phyloP scores from a whole-genome alignment of 2,888 invertebrate species.

The Eucriotettix oculatus region DNA sequence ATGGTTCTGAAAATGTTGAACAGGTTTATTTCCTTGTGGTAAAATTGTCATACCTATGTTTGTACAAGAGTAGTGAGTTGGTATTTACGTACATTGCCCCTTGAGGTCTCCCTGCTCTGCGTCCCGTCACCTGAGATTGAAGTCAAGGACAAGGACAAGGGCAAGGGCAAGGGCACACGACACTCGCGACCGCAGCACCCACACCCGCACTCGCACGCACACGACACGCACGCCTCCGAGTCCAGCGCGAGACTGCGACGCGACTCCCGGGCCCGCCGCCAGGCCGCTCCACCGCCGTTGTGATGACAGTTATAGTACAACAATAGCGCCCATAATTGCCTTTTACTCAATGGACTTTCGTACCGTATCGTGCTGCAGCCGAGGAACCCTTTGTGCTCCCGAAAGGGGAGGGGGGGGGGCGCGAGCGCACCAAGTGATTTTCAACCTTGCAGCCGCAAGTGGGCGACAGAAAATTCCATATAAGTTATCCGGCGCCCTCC shows the following conservation, averaged over 20 bases:
- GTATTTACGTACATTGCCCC: too few relatives aligned
- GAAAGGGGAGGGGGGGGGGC: neutral
- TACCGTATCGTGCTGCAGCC: conserved; percentile 2
- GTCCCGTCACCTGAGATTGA: too few relatives aligned
- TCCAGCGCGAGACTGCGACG: too few relatives aligned
- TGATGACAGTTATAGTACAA: conserved; percentile 11
- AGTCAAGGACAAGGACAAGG: too few relatives aligned
- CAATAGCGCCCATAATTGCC: conserved; percentile 12
- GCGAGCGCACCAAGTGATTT: neutral
- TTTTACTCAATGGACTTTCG: conserved; percentile 13
- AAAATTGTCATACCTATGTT: too few relatives aligned
- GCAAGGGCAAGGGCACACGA: neutral
- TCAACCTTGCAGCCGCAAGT: neutral
- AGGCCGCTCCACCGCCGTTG: conserved; percentile 1
- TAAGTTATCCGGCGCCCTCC: conserved; percentile 5
- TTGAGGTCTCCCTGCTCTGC: too few relatives aligned
- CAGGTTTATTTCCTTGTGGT: too few relatives aligned
- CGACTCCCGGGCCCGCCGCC: neutral
- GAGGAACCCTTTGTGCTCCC: neutral
- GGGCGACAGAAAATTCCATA: conserved; percentile 6
- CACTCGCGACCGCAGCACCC: neutral
- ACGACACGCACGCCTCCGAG: neutral
- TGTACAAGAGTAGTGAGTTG: too few relatives aligned
- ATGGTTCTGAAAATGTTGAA: too few relatives aligned
- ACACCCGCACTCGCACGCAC: neutral